Evolutionary conservation across 2,888 invertebrate genomes (phyloP), one percentile per base, ranked within the genome.

Genomic region (Mesochorus sp.): DNA sequence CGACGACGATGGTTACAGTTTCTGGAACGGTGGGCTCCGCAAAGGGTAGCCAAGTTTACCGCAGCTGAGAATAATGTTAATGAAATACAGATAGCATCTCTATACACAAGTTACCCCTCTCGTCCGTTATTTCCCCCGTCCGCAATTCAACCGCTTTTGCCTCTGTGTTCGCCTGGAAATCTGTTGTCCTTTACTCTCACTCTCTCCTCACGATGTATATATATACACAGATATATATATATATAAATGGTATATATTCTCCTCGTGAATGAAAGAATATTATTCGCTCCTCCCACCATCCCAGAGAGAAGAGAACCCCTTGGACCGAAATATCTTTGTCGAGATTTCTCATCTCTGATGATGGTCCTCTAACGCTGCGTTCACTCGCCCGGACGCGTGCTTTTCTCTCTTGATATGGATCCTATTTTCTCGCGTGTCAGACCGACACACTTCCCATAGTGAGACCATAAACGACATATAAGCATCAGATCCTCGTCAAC

Each of bases 21-120:
- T 79, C 78, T 66, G 26, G 47, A 71, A 26, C 24, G 49, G 28
- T 55, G 64, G 51, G 53, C 67, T 71, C 47, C 47, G 73, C 71
- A 80, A 71, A 81, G 80, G 76, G 79, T 82, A 76, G 81, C 82
- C 82, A 83, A 86, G 85, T 87, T 87, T 86, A 84, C 81, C 81
- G 80, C 86, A 84, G 83, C 86, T 81, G 88, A 90, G 90, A 90
- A 90, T 90, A 90, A 90, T 90, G 90, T 89, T 90, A 90, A 90
- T 90, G 90, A 90, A 90, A 90, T 90, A 90, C 88, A 89, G 90
- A 90, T 90, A 90, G 83, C 77, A 90, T 90, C 90, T 90, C 87
- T 87, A 88, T 88, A 88, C 87, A 89, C 86, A 67, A 75, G 79
- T n/a, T 71, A 77, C 82, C 59, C 74, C 37, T 26, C 64, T 26